A percentile compares a stretch with the other conserved stretches of the same genome.
Evolutionary conservation across 2,113 vertebrate species (phyloP).

Genomic region (Forbesichthys agassizii): DNA sequence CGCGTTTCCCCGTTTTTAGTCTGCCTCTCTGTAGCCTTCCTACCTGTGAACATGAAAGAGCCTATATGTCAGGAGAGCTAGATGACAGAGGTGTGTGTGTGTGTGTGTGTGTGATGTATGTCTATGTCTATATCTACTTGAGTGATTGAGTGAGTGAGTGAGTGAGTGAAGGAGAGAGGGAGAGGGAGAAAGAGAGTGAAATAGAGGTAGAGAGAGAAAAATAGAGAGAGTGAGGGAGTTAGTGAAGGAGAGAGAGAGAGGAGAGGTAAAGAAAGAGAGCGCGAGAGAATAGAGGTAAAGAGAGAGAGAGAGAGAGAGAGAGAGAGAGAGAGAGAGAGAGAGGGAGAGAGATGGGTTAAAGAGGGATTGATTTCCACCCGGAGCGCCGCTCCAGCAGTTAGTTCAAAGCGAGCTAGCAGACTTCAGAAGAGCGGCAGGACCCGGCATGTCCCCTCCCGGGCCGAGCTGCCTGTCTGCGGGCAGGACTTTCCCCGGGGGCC

Average conservation of each 20-base stretch:
- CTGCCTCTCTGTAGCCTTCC: slow-evolving; percentile 60
- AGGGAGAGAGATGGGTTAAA: slow-evolving; percentile 9
- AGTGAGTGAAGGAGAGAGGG: slow-evolving; percentile 24
- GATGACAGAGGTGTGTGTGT: slow-evolving; percentile 13
- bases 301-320: slow-evolving; percentile 24
- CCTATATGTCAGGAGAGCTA: not conserved
- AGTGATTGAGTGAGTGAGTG: slow-evolving; percentile 27
- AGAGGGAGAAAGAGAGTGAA: slow-evolving; percentile 26
- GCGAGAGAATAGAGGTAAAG: not conserved
- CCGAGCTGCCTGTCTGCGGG: slow-evolving; percentile 71
- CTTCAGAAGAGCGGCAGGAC: slow-evolving; percentile 78
- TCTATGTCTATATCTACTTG: not conserved
- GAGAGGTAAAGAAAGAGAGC: not conserved
- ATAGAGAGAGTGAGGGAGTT: slow-evolving; percentile 23
- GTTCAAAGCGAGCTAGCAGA: slow-evolving; percentile 75
- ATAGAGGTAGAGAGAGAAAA: not conserved
- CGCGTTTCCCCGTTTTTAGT: slow-evolving; percentile 37
- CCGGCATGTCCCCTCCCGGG: slow-evolving; percentile 72
- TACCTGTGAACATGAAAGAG: slow-evolving; percentile 72
- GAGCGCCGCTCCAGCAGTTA: slow-evolving; percentile 62
- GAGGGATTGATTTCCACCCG: slow-evolving; percentile 75
- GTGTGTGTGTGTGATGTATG: slow-evolving; percentile 14
- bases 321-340: slow-evolving; percentile 12
- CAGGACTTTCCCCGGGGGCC: slow-evolving; percentile 74
- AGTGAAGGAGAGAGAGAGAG: slow-evolving; percentile 39